Conservation (phyloP, 2,797 vertebrate species). For the Manis pentadactyla region DNA sequence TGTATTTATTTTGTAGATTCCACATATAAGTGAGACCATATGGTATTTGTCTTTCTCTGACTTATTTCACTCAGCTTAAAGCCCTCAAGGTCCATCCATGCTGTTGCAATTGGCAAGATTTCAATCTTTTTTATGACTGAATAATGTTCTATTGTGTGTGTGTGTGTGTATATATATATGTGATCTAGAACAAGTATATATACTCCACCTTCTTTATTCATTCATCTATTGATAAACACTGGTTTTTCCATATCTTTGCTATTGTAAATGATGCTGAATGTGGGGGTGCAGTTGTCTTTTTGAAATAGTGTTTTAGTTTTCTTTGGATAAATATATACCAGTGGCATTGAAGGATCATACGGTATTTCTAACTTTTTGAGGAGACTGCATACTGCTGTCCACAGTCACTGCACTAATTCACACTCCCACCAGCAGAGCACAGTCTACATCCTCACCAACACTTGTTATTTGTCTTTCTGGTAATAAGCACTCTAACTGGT, state of each 20-base stretch:
- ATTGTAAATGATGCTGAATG: not conserved
- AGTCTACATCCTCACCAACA: not conserved
- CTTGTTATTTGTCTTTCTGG: not conserved
- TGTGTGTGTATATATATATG: not conserved
- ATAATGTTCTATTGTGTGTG: not conserved
- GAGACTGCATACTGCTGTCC: not conserved
- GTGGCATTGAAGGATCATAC: not conserved
- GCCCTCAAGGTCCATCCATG: not conserved
- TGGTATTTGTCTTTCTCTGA: not conserved
- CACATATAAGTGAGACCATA: not conserved
- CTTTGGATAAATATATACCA: not conserved
- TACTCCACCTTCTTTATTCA: not conserved
- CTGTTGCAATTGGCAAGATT: not conserved
- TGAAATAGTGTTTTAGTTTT: not conserved
- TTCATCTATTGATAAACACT: not conserved
- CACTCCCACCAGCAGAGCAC: not conserved
- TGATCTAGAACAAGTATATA: too few species aligned
- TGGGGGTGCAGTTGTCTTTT: not conserved
- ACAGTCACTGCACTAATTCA: not conserved
- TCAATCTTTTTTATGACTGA: not conserved
- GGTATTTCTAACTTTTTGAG: not conserved
- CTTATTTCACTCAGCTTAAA: not conserved
- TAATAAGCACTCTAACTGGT: not conserved
- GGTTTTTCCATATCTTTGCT: not conserved
- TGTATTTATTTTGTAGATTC: not conserved